Evolutionary conservation across 1,140 invertebrate species (phyloP), one percentile per base, ranked within the genome.

Genomic region (Medauroidea extradentata): DNA sequence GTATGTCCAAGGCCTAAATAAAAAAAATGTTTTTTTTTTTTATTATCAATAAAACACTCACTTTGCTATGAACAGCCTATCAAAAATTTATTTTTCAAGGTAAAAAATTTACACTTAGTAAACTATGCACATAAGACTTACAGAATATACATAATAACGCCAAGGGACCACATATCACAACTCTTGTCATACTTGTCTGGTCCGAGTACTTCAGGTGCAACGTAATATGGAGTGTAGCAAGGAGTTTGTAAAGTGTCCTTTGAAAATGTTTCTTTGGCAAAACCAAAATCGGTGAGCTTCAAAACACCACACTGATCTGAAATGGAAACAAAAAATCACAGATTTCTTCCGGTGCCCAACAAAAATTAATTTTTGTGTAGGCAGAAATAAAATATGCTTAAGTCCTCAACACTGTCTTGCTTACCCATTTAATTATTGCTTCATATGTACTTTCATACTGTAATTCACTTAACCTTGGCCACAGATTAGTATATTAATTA

Each of bases 211-310:
- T 99, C 94, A 42, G 94, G 94, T 39, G 94, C 93, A 68, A 97
- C 96, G 81, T 99, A 99, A 73, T 98, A 98, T 2, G 96, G 96
- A 11, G 96, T 99, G 71, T 98, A 99, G 75, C 96, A 99, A 2
- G 96, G 96, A 0, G 96, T 99, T 75, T 96, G 93, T 59, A 99
- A 76, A 0, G 91, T 88, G 61, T 91, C 89, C 60, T 89, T 86
- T n/a, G 83, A 81, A 59, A 87, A 78, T 0, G 89, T 94, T 77
- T 97, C 93, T 76, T 99, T 99, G n/a, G 97, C 97, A 82, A 99
- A 99, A n/a, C 97, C 97, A 80, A 99, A 99, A 78, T 99, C 97
- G 38, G 96, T 99, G 63, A 99, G 79, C 79, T 99, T 99, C 41
- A 99, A 82, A 62, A 91, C 81, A 25, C 90, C 94, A 67, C 82